Conservation (phyloP, 35 echinoderm and acorn worm species). For the Apostichopus californicus region DNA sequence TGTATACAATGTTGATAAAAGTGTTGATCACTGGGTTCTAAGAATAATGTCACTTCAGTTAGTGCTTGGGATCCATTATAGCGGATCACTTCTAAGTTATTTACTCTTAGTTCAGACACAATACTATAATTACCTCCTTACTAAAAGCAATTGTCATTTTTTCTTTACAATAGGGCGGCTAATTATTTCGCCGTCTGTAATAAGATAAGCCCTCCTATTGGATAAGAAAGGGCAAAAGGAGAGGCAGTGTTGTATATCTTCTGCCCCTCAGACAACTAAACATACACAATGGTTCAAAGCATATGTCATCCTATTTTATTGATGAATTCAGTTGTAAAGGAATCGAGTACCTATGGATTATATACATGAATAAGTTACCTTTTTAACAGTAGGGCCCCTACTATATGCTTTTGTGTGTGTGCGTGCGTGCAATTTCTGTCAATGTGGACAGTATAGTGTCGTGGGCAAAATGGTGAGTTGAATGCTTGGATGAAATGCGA, state of each 20-base stretch:
- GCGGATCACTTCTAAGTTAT: not conserved
- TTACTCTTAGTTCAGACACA: not conserved
- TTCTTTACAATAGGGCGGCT: not conserved
- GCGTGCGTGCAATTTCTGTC: no score
- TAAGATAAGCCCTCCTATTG: not conserved
- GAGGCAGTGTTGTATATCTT: no score
- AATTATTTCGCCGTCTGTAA: not conserved
- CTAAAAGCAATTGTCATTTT: conserved; percentile 1
- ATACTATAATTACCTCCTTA: conserved; percentile 20
- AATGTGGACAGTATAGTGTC: no score
- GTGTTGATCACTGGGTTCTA: not conserved
- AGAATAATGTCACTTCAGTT: not conserved
- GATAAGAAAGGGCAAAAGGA: not conserved
- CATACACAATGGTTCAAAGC: no score
- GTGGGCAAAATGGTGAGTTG: no score
- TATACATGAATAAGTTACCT: no score
- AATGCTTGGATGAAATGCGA: no score
- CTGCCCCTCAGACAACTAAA: not conserved
- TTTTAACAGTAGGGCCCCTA: no score
- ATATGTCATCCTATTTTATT: no score
- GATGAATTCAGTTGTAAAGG: no score
- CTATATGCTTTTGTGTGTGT: not conserved
- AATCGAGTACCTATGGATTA: no score
- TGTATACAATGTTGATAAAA: no score
- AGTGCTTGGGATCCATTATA: not conserved